phyloP scores from a whole-genome alignment of 2,797 vertebrate species.

The Lycodopsis pacificus region DNA sequence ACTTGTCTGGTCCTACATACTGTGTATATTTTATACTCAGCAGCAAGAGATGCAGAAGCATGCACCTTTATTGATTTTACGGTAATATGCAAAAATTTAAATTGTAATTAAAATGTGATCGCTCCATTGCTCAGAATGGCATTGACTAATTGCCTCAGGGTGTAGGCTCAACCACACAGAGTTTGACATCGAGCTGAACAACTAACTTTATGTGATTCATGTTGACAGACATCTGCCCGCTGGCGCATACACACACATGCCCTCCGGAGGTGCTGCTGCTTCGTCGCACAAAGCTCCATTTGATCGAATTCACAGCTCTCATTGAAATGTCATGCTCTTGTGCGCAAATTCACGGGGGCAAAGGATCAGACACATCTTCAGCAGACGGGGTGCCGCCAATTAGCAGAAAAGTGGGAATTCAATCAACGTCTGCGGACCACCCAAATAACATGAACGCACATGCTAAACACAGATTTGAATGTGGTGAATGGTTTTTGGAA shows the following conservation, averaged over 20 bases:
- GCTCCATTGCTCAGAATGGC: slow-evolving; percentile 5
- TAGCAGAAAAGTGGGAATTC: slow-evolving; percentile 67
- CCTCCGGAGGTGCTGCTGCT: slow-evolving; percentile 53
- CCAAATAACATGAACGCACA: slow-evolving; percentile 73
- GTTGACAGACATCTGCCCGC: slow-evolving; percentile 42
- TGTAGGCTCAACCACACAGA: not conserved
- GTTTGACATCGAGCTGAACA: slow-evolving; percentile 33
- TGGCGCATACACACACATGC: slow-evolving; percentile 33
- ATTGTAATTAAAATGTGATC: slow-evolving; percentile 34
- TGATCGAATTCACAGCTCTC: slow-evolving; percentile 57
- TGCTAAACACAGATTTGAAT: slow-evolving; percentile 81
- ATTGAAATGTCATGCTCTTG: slow-evolving; percentile 62
- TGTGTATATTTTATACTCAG: not conserved
- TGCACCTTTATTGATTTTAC: slow-evolving; percentile 4
- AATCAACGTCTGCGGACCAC: slow-evolving; percentile 71
- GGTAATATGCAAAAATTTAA: slow-evolving; percentile 23
- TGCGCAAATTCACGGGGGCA: slow-evolving; percentile 60
- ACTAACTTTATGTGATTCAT: slow-evolving; percentile 46
- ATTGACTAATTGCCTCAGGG: slow-evolving; percentile 20
- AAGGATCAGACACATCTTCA: slow-evolving; percentile 71
- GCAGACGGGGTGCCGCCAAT: slow-evolving; percentile 70
- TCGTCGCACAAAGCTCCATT: slow-evolving; percentile 59
- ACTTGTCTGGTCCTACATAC: not conserved
- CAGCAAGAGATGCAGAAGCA: not conserved
- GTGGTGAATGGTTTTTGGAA: slow-evolving; percentile 64